Evolutionary conservation across 30 jellyfish, hydroid and myxozoan genomes (phyloP).

Genomic region (Sanderia malayensis): DNA sequence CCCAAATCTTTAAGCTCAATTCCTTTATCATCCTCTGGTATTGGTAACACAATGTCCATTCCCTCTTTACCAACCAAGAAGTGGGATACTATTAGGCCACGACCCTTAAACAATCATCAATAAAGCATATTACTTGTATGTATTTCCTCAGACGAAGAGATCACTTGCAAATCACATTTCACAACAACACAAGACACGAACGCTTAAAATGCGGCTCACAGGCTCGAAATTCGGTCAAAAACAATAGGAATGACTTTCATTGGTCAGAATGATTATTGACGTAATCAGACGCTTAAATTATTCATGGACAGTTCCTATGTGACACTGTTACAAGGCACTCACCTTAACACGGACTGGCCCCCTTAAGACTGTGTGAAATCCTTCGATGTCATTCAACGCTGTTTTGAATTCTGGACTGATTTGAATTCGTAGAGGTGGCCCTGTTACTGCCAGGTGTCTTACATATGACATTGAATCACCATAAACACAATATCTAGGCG

Average conservation of each 20-base stretch:
- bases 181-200: too few relatives aligned
- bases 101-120: constrained; percentile 68
- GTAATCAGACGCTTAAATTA: too few relatives aligned
- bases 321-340: background rate
- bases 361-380: constrained; percentile 46
- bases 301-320: too few relatives aligned
- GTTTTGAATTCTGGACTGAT: constrained; percentile 71
- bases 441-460: constrained; percentile 63
- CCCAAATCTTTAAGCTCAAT: constrained; percentile 39
- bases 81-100: constrained; percentile 54
- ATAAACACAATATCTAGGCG: constrained; percentile 72
- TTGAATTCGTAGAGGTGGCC: constrained; percentile 79
- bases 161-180: too few relatives aligned
- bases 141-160: too few relatives aligned
- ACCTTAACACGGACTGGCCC: constrained; percentile 77
- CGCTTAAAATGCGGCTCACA: too few relatives aligned
- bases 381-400: constrained; percentile 57
- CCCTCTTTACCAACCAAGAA: constrained; percentile 72
- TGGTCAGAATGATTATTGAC: too few relatives aligned
- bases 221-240: too few relatives aligned
- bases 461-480: constrained; percentile 63
- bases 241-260: too few relatives aligned
- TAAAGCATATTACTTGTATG: too few relatives aligned
- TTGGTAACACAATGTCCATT: constrained; percentile 56
- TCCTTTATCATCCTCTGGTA: constrained; percentile 59